Conservation (phyloP, 2,797 vertebrate genomes). For the Poecilia velifera region DNA sequence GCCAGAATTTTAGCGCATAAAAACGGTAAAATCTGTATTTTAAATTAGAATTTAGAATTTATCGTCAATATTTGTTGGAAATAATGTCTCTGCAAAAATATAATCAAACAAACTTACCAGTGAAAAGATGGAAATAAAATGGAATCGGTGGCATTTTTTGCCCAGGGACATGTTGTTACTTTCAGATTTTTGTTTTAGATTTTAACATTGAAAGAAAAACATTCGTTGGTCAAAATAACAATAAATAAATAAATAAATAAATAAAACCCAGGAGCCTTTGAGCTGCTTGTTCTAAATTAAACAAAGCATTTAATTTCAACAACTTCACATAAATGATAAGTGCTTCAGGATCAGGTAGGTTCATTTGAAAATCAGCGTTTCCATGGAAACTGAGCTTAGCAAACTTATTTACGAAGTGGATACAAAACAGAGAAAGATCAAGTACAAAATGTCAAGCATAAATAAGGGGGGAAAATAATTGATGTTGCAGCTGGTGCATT, state of each 20-base stretch:
- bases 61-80: background rate
- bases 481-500: background rate
- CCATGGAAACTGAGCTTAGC: constrained; percentile 4
- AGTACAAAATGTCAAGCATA: constrained; percentile 9
- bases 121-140: background rate
- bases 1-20: no score
- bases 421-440: background rate
- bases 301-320: background rate
- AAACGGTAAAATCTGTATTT: no score
- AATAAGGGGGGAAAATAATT: background rate
- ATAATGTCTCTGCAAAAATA: background rate
- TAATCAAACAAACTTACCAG: background rate
- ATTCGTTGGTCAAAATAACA: background rate
- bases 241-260: no score
- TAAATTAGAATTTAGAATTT: background rate
- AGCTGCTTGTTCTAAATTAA: background rate
- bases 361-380: background rate
- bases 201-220: background rate
- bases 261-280: background rate
- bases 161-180: background rate
- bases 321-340: background rate
- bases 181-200: background rate
- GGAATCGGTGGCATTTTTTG: background rate
- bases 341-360: background rate
- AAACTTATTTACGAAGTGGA: background rate